These are phyloP conservation scores for Campaea margaritaria DNA, from an alignment of 2,888 invertebrate genomes.

Conservation along the genomic window DNA sequence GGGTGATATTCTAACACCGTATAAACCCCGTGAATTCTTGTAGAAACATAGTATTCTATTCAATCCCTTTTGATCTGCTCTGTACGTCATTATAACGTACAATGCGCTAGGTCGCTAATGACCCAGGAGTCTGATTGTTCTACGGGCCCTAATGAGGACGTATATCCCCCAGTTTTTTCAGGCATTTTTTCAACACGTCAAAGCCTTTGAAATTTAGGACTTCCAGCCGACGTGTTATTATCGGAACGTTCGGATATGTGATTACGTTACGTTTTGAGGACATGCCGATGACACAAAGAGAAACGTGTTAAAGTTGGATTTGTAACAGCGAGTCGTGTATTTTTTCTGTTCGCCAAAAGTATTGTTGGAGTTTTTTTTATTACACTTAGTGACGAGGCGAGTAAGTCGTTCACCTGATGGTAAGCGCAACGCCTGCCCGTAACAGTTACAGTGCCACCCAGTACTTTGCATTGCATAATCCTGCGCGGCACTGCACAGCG, in stretches of 20 bases:
- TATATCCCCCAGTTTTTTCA: conserved; percentile 10
- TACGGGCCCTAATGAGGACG: conserved; percentile 33
- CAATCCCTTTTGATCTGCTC: conserved; percentile 5
- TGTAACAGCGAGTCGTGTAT: too few species aligned
- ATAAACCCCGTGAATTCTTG: too few species aligned
- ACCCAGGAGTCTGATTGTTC: conserved; percentile 33
- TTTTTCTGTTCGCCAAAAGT: too few species aligned
- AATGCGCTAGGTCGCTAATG: conserved; percentile 12
- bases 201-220: conserved; percentile 1
- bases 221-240: not conserved
- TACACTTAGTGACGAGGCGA: too few species aligned
- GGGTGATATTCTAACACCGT: too few species aligned
- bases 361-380: too few species aligned
- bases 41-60: not conserved
- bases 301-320: not conserved
- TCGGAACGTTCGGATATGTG: not conserved
- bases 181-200: not conserved
- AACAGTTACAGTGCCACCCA: too few species aligned
- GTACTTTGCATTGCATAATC: too few species aligned
- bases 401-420: too few species aligned
- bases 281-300: not conserved
- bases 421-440: too few species aligned
- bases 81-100: conserved; percentile 12
- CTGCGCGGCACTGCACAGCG: too few species aligned
- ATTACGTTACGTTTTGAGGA: too few species aligned